Evolutionary conservation across 2,888 invertebrate species (phyloP).

Genomic region (Chorisops tibialis): DNA sequence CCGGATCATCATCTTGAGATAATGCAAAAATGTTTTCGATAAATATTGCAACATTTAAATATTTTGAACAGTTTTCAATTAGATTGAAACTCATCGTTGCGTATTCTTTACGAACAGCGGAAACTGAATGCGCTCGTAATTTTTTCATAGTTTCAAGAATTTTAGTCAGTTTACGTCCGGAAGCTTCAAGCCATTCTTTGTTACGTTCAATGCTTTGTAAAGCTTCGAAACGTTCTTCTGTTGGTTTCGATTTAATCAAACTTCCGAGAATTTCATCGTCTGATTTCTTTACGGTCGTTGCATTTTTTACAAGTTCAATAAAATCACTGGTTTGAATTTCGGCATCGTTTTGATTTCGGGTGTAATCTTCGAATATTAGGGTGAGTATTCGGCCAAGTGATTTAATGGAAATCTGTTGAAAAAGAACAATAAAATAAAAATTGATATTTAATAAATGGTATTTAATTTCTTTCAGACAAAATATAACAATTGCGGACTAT

Average conservation of each 20-base stretch:
- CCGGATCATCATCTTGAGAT: conserved; percentile 61
- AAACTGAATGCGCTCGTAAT: conserved; percentile 60
- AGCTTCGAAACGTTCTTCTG: conserved; percentile 38
- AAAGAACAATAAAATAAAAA: no score
- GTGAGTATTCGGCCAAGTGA: conserved; percentile 44
- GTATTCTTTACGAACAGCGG: conserved; percentile 61
- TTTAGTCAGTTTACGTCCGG: conserved; percentile 43
- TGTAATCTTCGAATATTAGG: conserved; percentile 48
- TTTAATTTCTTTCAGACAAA: no score
- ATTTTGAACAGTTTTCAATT: conserved; percentile 60
- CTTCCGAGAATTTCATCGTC: conserved; percentile 38
- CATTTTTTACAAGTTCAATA: conserved; percentile 35
- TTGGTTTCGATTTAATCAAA: conserved; percentile 36
- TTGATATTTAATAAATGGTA: no score
- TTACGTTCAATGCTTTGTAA: conserved; percentile 41
- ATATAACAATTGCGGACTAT: no score
- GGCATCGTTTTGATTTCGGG: conserved; percentile 38
- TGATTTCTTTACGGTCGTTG: not conserved
- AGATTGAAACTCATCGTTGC: conserved; percentile 59
- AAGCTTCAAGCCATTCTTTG: conserved; percentile 51
- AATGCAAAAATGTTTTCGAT: conserved; percentile 67
- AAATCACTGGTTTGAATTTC: conserved; percentile 39
- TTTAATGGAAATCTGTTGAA: conserved; percentile 41
- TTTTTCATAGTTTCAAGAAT: conserved; percentile 52
- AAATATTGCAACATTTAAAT: conserved; percentile 57